Base-by-base conservation (phyloP, 92 coral and sea anemone species). In the Paramuricea clavata region DNA sequence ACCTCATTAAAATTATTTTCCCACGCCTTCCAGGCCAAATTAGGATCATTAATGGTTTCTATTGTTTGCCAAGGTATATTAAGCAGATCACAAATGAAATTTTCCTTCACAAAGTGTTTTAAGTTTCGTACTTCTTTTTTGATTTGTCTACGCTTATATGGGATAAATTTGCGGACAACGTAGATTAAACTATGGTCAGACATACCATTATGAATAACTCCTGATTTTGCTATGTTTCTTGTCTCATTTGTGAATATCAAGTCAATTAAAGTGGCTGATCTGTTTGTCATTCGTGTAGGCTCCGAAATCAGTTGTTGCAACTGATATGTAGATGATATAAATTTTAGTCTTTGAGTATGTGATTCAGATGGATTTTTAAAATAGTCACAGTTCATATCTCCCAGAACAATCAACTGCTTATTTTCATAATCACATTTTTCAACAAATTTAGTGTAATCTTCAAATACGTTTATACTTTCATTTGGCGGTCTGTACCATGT, bases 401-500 rank as follows among this genome's bases (percentile, higher is more conserved):
- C 71, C 27, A 64, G 34, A 64, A 64, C 34, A 26, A 64, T 64
- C 3, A 12, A 17, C 33, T 64, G 23, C 71, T 64, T 64, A 64
- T 64, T 64, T 33, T 64, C 28, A 64, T 12, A 39, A 39, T 39
- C 44, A 39, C 44, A 39, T 39, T 39, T 39, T 39, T 39, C 44
- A 10, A 39, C 10, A 10, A 39, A 39, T 4, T 10, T 39, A 39
- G 5, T 39, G 10, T 39, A 39, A 4, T 39, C 44, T 39, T 39
- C 44, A 39, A 39, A 39, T 39, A 65, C 16, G 32, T 78, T 42
- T n/a, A 77, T 57, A 5, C 27, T 74, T 78, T 84, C 59, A 43
- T 61, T 41, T 39, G 76, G 89, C 26, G 86, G 89, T 68, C 89
- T 86, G 34, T 86, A 86, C 85, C 85, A 86, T 42, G 85, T 86